Evolutionary conservation across 2,113 vertebrate species (phyloP), one percentile per base, ranked within the genome.

Genomic region (Anoura caudifer): DNA sequence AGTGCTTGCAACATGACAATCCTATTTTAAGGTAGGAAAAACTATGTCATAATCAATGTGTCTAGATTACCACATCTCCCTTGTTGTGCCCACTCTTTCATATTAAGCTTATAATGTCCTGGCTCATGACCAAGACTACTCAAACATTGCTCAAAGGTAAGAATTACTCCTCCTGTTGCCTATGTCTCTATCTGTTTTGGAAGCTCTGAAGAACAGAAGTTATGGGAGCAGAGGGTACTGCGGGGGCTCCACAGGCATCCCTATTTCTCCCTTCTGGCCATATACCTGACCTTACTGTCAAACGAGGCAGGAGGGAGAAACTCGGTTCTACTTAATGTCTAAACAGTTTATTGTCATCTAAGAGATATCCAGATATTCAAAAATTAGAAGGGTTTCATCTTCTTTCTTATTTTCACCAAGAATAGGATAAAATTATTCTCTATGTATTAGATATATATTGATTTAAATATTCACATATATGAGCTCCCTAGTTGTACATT

Each of bases 221-320:
- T 2, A 8, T 0, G 1, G 19, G 15, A n/a, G 33, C 41, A 33
- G 36, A 86, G 69, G 33, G 19, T 20, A 24, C 31, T 14, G 24
- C 16, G 28, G 38, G 12, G 24, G 7, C 10, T 4, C 31, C 14
- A 0, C 0, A 8, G 31, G 3, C 7, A 0, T 5, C 4, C 2
- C 2, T 6, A 17, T 19, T n/a, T 3, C 13, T 61, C 14, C 9
- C 16, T 50, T 38, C 20, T 4, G 1, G 8, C 4, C 63, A 3
- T 0, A 3, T 16, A 3, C 11, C 26, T 86, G 14, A 15, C 13
- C 5, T 73, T 28, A 3, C 16, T 17, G 15, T 19, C 19, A 24
- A 24, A 13, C 31, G 70, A 38, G 4, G 26, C n/a, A 63, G 43
- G 31, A 79, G 20, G 5, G 2, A 59, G 1, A 6, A 24, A 15